phyloP scores from a whole-genome alignment of 2,888 invertebrate genomes.

The Cordilura impudica region DNA sequence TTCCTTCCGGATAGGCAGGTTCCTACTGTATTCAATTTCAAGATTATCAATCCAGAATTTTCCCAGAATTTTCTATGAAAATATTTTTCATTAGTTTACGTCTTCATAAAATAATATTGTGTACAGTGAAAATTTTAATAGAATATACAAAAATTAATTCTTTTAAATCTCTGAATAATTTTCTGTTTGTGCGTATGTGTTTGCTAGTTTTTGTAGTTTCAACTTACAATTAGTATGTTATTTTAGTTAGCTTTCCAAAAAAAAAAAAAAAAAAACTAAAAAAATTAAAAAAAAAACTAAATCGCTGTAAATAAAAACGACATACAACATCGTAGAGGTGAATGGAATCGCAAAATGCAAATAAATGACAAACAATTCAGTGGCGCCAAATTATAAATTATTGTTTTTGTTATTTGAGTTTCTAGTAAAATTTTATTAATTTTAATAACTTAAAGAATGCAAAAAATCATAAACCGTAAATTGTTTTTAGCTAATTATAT shows the following conservation, averaged over 20 bases:
- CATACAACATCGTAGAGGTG: slow-evolving; percentile 30
- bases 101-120: too few species aligned
- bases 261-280: slow-evolving; percentile 8
- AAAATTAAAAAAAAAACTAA: slow-evolving; percentile 2
- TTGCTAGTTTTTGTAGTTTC: slow-evolving; percentile 37
- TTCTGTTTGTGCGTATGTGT: slow-evolving; percentile 4
- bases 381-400: slow-evolving; percentile 53
- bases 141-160: too few species aligned
- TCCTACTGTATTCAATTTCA: too few species aligned
- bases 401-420: background rate
- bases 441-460: too few species aligned
- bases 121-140: too few species aligned
- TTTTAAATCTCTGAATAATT: background rate
- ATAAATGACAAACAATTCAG: slow-evolving; percentile 51
- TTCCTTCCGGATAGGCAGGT: too few species aligned
- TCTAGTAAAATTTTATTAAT: too few species aligned
- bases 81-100: too few species aligned
- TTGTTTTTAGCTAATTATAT: too few species aligned
- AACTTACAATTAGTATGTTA: slow-evolving; percentile 47
- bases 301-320: slow-evolving; percentile 17
- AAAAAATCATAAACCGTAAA: too few species aligned
- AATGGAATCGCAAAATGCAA: slow-evolving; percentile 54
- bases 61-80: too few species aligned
- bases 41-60: too few species aligned
- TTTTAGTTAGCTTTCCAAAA: slow-evolving; percentile 36